phyloP scores from a whole-genome alignment of 2,888 invertebrate genomes.

The Gymnoscelis rufifasciata region DNA sequence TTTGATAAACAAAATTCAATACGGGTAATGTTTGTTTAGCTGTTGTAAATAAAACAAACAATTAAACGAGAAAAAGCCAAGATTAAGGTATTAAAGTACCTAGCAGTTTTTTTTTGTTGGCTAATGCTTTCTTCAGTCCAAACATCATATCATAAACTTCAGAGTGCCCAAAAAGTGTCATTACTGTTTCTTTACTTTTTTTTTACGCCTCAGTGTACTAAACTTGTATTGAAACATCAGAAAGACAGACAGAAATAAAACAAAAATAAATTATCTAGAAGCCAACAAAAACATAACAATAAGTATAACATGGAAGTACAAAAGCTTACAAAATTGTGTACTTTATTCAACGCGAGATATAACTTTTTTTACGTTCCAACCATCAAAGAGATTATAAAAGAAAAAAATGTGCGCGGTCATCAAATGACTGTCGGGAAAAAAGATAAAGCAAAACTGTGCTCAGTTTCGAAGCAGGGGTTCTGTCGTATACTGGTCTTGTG shows the following conservation, averaged over 20 bases:
- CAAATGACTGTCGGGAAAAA: conserved; percentile 36
- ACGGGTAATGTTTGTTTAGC: conserved; percentile 11
- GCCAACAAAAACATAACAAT: conserved; percentile 9
- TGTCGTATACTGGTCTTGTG: background rate
- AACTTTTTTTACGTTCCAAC: conserved; percentile 36
- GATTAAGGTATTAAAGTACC: too few species aligned
- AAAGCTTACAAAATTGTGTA: conserved; percentile 23
- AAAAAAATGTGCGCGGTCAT: conserved; percentile 40
- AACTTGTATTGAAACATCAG: too few species aligned
- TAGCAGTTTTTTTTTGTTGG: too few species aligned
- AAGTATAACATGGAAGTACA: conserved; percentile 17
- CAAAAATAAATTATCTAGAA: background rate
- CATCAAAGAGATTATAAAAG: conserved; percentile 47
- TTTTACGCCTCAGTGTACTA: too few species aligned
- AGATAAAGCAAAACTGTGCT: conserved; percentile 24
- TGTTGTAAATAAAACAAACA: conserved; percentile 11
- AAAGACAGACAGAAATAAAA: background rate
- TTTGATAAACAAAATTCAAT: conserved; percentile 16
- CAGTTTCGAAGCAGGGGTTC: conserved; percentile 3
- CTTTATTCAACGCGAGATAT: conserved; percentile 28
- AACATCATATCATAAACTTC: too few species aligned
- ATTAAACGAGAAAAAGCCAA: too few species aligned
- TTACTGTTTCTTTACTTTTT: too few species aligned
- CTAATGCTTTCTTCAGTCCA: too few species aligned
- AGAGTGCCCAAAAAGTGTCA: too few species aligned